Evolutionary conservation across 1,140 invertebrate species (phyloP).

Genomic region (Papilio aristodemus): DNA sequence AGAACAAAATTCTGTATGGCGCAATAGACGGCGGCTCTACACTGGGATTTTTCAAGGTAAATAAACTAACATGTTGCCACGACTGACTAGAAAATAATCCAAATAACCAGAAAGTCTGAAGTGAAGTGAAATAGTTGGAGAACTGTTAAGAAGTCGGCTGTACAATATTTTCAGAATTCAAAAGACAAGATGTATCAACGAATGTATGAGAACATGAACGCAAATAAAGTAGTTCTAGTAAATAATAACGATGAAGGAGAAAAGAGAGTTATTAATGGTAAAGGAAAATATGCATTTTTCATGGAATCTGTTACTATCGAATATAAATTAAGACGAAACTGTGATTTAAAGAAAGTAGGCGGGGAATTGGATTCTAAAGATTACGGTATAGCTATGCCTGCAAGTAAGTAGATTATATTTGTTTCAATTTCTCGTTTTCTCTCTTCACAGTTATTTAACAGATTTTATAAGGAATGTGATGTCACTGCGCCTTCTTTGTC

Average conservation of each 20-base stretch:
- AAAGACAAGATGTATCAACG: conserved; percentile 71
- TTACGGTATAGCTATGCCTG: conserved; percentile 89
- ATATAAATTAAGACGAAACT: conserved; percentile 88
- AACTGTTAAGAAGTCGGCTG: not conserved
- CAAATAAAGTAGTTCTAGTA: conserved; percentile 84
- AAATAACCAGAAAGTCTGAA: not conserved
- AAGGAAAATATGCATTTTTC: conserved; percentile 88
- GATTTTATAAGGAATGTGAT: too few relatives aligned
- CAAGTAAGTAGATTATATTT: conserved; percentile 82
- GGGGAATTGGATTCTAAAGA: conserved; percentile 89
- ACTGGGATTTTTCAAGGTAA: conserved; percentile 86
- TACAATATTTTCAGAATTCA: conserved; percentile 51
- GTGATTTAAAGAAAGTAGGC: conserved; percentile 89
- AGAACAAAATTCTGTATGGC: conserved; percentile 95
- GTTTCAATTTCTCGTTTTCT: too few relatives aligned
- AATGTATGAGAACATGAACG: conserved; percentile 86
- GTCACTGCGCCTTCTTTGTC: too few relatives aligned
- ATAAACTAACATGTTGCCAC: conserved; percentile 28
- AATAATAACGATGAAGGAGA: conserved; percentile 91
- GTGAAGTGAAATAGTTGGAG: too few relatives aligned
- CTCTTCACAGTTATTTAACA: too few relatives aligned
- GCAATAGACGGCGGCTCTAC: conserved; percentile 88
- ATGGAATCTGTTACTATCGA: conserved; percentile 93
- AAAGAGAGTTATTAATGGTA: conserved; percentile 85
- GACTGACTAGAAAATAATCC: not conserved